Evolutionary conservation across 2,888 invertebrate species (phyloP).

Genomic region (Tetropium fuscum): DNA sequence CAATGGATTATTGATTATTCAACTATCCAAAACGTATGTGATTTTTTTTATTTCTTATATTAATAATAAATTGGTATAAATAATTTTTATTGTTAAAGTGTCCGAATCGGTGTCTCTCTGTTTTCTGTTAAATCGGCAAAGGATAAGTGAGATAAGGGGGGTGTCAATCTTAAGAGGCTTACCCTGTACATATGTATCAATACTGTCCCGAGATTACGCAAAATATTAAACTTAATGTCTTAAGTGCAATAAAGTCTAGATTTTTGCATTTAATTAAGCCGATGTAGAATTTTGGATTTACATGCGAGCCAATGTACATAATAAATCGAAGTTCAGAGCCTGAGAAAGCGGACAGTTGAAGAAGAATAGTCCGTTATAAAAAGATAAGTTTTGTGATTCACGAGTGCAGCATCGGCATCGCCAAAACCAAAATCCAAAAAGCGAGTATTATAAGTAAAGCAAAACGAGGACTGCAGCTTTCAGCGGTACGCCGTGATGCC

Average conservation of each 20-base stretch:
- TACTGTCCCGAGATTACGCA: too few species aligned
- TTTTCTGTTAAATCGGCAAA: too few species aligned
- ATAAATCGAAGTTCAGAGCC: constrained; percentile 46
- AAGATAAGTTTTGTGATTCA: constrained; percentile 57
- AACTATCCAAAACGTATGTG: too few species aligned
- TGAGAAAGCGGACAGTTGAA: constrained; percentile 44
- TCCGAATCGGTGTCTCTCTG: too few species aligned
- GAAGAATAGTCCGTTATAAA: constrained; percentile 52
- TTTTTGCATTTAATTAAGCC: constrained; percentile 51
- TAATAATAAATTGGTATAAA: too few species aligned
- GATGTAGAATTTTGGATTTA: constrained; percentile 48
- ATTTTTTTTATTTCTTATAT: too few species aligned
- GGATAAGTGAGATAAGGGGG: too few species aligned
- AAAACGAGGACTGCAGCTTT: constrained; percentile 42
- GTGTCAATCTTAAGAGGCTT: too few species aligned
- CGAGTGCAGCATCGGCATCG: constrained; percentile 51
- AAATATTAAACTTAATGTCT: too few species aligned
- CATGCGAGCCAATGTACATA: constrained; percentile 51
- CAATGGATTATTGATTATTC: too few species aligned
- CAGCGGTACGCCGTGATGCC: constrained; percentile 32
- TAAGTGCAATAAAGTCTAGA: constrained; percentile 32
- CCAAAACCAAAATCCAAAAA: constrained; percentile 57
- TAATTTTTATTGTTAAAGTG: too few species aligned
- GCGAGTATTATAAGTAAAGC: constrained; percentile 50
- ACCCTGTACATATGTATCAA: too few species aligned